A percentile compares a stretch with the other conserved stretches of the same genome.
phyloP scores from a whole-genome alignment of 2,113 vertebrate species.

The Atrichornis clamosus region DNA sequence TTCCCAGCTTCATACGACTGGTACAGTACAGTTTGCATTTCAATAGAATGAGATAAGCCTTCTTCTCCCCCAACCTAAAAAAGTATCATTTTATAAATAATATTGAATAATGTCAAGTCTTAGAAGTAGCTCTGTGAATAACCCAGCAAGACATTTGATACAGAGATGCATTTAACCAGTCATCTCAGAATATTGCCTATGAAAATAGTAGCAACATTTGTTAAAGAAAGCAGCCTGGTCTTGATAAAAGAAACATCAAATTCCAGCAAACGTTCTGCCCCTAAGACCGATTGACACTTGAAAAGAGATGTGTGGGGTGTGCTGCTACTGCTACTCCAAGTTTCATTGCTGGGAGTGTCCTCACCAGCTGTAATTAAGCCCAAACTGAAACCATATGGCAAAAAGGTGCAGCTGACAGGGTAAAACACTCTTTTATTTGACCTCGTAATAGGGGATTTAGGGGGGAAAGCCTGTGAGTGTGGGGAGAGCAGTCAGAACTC shows the following conservation, averaged over 20 bases:
- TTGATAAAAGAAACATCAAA: conserved; percentile 74
- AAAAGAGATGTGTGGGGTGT: conserved; percentile 54
- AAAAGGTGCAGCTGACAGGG: conserved; percentile 50
- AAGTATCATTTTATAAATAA: conserved; percentile 79
- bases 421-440: conserved; percentile 51
- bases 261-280: conserved; percentile 67
- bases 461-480: background rate
- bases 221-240: conserved; percentile 72
- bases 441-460: background rate
- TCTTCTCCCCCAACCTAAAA: conserved; percentile 68
- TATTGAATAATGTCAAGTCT: conserved; percentile 74
- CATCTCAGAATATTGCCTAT: conserved; percentile 71
- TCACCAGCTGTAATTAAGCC: conserved; percentile 58
- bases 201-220: conserved; percentile 78
- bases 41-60: conserved; percentile 75
- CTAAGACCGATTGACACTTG: conserved; percentile 56
- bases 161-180: conserved; percentile 72
- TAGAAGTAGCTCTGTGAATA: conserved; percentile 76
- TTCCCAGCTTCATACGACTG: conserved; percentile 57
- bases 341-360: conserved; percentile 28
- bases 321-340: background rate
- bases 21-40: conserved; percentile 74
- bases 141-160: conserved; percentile 75
- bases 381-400: conserved; percentile 46
- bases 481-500: background rate